These are phyloP conservation scores for Eupristina koningsbergeri DNA, from an alignment of 1,140 invertebrate species.

Conservation along the genomic window DNA sequence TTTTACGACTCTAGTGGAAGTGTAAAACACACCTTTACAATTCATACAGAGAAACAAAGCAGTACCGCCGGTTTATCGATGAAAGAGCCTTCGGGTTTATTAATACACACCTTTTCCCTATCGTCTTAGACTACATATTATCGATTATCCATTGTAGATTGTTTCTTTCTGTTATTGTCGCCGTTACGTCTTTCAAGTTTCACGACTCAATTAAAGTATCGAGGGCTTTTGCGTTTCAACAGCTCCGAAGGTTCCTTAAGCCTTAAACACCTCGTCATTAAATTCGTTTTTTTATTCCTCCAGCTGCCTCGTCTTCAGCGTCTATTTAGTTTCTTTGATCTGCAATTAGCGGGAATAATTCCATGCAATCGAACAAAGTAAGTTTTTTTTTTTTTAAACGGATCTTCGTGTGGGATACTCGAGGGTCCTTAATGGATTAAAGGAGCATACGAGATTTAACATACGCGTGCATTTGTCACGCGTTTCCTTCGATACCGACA, in stretches of 20 bases:
- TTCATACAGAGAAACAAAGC: neutral
- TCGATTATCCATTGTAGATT: neutral
- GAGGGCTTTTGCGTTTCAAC: conserved; percentile 25
- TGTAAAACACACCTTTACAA: neutral
- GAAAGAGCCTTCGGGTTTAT: neutral
- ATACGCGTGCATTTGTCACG: neutral
- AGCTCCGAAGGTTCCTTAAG: neutral
- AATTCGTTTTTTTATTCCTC: conserved; percentile 16
- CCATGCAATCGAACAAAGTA: conserved; percentile 18
- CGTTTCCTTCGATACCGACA: neutral
- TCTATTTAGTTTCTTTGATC: conserved; percentile 43
- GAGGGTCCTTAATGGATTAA: conserved; percentile 43
- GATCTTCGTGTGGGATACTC: neutral
- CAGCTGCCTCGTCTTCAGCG: neutral
- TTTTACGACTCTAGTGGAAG: neutral
- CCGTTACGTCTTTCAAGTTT: neutral
- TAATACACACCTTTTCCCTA: neutral
- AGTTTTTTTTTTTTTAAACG: no score
- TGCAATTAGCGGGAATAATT: conserved; percentile 33
- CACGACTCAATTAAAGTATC: conserved; percentile 11
- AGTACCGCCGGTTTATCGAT: neutral
- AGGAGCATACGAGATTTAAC: neutral
- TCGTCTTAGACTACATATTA: neutral
- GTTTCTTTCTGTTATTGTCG: neutral
- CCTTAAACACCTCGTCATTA: conserved; percentile 21